Conservation (phyloP, 2,113 vertebrate genomes). For the Eretmochelys imbricata region DNA sequence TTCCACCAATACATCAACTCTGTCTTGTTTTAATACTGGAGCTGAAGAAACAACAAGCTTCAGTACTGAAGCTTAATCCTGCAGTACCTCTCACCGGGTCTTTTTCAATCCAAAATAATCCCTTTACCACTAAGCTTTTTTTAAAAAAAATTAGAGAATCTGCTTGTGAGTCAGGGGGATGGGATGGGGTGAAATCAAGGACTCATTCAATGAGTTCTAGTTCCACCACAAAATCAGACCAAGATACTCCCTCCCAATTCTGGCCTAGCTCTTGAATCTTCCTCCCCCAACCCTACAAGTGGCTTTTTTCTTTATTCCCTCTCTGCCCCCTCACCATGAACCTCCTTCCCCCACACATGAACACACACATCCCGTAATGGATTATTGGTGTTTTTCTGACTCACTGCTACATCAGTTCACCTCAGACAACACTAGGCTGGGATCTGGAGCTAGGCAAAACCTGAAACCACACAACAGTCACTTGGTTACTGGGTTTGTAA, state of each 20-base stretch:
- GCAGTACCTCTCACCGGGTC: not conserved
- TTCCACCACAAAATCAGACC: conserved; percentile 48
- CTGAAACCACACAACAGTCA: not conserved
- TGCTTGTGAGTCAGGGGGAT: rapidly evolving
- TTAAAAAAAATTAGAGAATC: not conserved
- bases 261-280: conserved; percentile 33
- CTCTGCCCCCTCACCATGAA: not conserved
- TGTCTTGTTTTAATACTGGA: too few species aligned
- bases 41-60: not conserved
- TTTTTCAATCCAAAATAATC: not conserved
- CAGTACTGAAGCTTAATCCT: not conserved
- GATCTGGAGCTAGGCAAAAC: not conserved
- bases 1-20: not conserved
- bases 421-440: conserved; percentile 14
- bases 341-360: rapidly evolving
- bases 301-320: conserved; percentile 26
- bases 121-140: not conserved
- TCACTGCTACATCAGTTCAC: not conserved
- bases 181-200: not conserved
- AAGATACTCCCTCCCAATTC: conserved; percentile 20
- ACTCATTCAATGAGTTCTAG: not conserved
- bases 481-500: not conserved
- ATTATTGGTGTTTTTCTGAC: conserved; percentile 57
- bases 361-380: rapidly evolving
- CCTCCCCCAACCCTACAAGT: not conserved